Evolutionary conservation across 2,888 invertebrate genomes (phyloP), one percentile per base, ranked within the genome.

Genomic region (Aelia acuminata): DNA sequence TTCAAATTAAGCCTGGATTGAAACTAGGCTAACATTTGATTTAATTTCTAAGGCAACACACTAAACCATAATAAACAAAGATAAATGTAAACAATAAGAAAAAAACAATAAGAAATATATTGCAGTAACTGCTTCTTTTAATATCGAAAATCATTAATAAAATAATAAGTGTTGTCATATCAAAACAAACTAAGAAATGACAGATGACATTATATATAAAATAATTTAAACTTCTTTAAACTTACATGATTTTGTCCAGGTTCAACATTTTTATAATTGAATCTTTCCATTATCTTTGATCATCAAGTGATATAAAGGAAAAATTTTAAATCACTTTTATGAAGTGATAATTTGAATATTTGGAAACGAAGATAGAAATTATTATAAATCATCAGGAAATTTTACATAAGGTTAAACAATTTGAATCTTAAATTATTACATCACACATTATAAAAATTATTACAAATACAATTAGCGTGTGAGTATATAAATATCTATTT

Each of bases 321-420:
- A 80, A 80, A 11, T 75, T 80, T 80, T n/a, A 80, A 80, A 80
- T 43, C 80, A 80, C 80, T 80, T 80, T 80, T 80, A 80, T 47
- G n/a, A 47, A 47, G 80, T 80, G 80, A 80, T 80, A 80, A 80
- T 80, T 80, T 80, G 39, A 80, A 80, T 43, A 47, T n/a, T 43
- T 80, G 22, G 3, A 80, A 43, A n/a, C 43, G 43, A 39, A 80
- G 80, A 80, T 80, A n/a, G 22, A n/a, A 39, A 80, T 43, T 43
- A 80, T 22, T 43, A 80, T 80, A 80, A 43, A 80, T 80, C 80
- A 80, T 80, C 80, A 80, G 80, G 80, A 80, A 80, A 80, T 43
- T 80, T 80, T n/a, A 80, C 43, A 43, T 80, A 20, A 80, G 43
- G 39, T 39, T 80, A 43, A 80, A 80, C 80, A 80, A 80, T 80